Evolutionary conservation across 2,113 vertebrate genomes (phyloP).

Genomic region (Paradisaea rubra): DNA sequence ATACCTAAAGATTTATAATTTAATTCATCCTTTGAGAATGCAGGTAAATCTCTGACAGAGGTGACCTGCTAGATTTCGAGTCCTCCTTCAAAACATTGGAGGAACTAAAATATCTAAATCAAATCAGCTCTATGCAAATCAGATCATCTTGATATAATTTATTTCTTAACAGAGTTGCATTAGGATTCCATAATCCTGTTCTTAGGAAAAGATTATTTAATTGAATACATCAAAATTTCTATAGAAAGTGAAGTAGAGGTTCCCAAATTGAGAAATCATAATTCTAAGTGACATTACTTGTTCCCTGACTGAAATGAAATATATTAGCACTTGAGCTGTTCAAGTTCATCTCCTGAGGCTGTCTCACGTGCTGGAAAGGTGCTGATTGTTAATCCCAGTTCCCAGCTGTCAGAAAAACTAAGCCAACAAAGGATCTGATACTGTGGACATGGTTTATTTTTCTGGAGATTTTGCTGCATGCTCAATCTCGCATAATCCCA

Average conservation of each 20-base stretch:
- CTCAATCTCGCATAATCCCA: background rate
- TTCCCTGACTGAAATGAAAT: background rate
- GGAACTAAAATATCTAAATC: background rate
- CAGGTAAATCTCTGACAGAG: background rate
- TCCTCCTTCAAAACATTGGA: background rate
- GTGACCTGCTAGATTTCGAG: background rate
- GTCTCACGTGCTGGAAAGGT: background rate
- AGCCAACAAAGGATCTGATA: background rate
- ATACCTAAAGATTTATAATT: background rate
- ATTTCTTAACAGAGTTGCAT: background rate
- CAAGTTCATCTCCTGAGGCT: background rate
- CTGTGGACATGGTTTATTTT: background rate
- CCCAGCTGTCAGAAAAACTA: background rate
- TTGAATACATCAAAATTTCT: background rate
- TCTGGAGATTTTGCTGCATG: background rate
- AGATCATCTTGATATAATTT: background rate
- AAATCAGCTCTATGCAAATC: background rate
- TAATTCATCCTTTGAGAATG: background rate
- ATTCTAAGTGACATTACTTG: background rate
- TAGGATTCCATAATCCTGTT: background rate
- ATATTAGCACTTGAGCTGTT: background rate
- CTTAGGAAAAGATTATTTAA: background rate
- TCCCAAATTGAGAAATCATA: background rate
- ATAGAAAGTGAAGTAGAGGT: background rate
- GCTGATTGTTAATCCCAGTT: background rate